Evolutionary conservation across 2,888 invertebrate species (phyloP).

Genomic region (Corythucha ciliata): DNA sequence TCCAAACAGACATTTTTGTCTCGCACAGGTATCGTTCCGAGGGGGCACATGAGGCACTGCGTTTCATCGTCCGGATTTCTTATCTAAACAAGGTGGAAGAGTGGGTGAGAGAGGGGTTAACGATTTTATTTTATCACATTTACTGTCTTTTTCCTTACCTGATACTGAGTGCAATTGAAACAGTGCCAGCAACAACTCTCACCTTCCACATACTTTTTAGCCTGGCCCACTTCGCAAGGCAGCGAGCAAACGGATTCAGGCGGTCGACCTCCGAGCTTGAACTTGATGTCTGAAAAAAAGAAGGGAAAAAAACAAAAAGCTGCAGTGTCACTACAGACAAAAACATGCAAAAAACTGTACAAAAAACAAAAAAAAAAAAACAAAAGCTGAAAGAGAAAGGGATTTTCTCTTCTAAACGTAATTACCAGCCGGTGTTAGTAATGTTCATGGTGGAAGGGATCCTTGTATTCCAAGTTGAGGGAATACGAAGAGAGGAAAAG

Average conservation of each 20-base stretch:
- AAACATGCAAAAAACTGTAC: not conserved
- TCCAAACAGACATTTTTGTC: conserved; percentile 40
- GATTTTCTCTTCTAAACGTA: too few relatives aligned
- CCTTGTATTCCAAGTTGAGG: too few relatives aligned
- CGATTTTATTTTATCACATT: too few relatives aligned
- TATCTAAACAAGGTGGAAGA: conserved; percentile 49
- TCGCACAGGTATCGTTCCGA: conserved; percentile 44
- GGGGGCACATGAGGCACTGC: conserved; percentile 69
- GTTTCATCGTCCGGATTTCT: conserved; percentile 71
- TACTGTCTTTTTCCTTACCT: too few relatives aligned
- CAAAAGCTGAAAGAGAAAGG: too few relatives aligned
- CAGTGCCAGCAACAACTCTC: conserved; percentile 94
- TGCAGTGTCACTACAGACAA: not conserved
- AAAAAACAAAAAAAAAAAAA: too few relatives aligned
- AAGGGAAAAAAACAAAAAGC: not conserved
- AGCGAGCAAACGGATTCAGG: conserved; percentile 86
- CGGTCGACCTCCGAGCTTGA: conserved; percentile 67
- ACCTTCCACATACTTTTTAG: conserved; percentile 85
- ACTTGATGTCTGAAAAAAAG: conserved; percentile 60
- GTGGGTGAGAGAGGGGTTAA: not conserved
- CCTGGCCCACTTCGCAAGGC: conserved; percentile 79
- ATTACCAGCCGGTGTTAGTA: too few relatives aligned
- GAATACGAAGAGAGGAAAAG: too few relatives aligned
- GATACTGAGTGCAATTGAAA: conserved; percentile 79
- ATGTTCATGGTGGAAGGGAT: too few relatives aligned